Conservation (phyloP, 2,888 invertebrate species). For the Lithophane socia region DNA sequence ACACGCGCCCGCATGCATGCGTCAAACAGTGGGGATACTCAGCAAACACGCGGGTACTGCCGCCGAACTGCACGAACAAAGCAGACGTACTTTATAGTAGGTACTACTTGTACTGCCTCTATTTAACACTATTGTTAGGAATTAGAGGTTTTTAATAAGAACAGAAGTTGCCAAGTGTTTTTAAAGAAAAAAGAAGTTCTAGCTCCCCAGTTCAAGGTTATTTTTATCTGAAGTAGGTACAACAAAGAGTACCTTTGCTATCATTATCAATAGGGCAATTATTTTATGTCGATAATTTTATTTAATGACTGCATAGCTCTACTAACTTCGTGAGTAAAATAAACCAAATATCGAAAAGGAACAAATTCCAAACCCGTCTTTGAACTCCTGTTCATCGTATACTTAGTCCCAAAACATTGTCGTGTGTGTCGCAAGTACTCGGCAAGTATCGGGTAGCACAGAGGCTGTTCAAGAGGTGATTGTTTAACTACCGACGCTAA, state of each 20-base stretch:
- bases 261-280: background rate
- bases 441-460: slow-evolving; percentile 44
- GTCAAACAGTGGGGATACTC: slow-evolving; percentile 6
- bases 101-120: background rate
- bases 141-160: slow-evolving; percentile 2
- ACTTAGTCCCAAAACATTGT: slow-evolving; percentile 10
- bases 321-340: background rate
- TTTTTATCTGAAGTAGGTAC: background rate
- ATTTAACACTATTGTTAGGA: slow-evolving; percentile 21
- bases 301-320: background rate
- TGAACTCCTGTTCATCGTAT: slow-evolving; percentile 1
- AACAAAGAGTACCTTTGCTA: too few relatives aligned
- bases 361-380: slow-evolving; percentile 4
- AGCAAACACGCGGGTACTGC: slow-evolving; percentile 25
- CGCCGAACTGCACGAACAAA: slow-evolving; percentile 27
- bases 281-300: background rate
- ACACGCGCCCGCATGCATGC: slow-evolving; percentile 51
- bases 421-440: slow-evolving; percentile 26
- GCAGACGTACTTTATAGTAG: background rate
- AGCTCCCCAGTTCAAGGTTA: background rate
- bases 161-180: background rate
- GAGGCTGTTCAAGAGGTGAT: slow-evolving; percentile 47
- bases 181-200: background rate
- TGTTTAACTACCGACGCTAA: slow-evolving; percentile 57
- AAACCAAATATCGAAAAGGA: background rate